Percentiles rank a stretch among this genome's conserved stretches.
These are phyloP conservation scores for Ophiodon elongatus DNA, from an alignment of 2,113 vertebrate species.

Conservation along the genomic window DNA sequence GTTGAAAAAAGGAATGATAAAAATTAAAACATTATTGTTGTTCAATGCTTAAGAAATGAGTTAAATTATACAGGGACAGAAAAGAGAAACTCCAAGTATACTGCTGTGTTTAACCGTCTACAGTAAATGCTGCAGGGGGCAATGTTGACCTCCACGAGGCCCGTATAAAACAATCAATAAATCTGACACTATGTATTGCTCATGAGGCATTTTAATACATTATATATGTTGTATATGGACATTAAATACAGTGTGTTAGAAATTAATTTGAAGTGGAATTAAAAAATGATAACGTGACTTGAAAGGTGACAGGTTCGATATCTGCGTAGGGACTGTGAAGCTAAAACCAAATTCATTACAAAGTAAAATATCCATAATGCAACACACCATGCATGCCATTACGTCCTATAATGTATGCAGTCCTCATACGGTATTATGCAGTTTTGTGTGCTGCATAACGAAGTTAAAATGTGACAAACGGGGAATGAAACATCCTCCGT, in stretches of 20 bases:
- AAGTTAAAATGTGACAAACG: neutral
- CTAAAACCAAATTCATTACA: neutral
- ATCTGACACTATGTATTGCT: neutral
- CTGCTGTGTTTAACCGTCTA: neutral
- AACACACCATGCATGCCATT: neutral
- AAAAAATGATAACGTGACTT: neutral
- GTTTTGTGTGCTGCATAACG: neutral
- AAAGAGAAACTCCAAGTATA: neutral
- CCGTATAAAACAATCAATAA: neutral
- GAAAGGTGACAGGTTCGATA: neutral
- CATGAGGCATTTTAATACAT: neutral
- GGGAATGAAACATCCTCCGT: neutral
- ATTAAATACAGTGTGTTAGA: neutral
- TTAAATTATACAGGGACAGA: neutral
- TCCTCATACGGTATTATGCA: neutral
- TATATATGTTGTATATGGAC: neutral
- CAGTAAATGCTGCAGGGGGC: neutral
- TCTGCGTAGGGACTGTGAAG: neutral
- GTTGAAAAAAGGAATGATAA: neutral
- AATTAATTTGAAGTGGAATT: neutral
- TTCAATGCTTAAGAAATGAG: neutral
- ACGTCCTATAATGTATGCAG: neutral
- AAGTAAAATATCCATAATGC: slow-evolving; percentile 1
- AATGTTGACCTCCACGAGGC: slow-evolving; percentile 16
- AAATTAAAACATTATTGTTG: neutral